Base-by-base conservation (phyloP, 2,113 vertebrate genomes). In the Hippocampus guttulatus region DNA sequence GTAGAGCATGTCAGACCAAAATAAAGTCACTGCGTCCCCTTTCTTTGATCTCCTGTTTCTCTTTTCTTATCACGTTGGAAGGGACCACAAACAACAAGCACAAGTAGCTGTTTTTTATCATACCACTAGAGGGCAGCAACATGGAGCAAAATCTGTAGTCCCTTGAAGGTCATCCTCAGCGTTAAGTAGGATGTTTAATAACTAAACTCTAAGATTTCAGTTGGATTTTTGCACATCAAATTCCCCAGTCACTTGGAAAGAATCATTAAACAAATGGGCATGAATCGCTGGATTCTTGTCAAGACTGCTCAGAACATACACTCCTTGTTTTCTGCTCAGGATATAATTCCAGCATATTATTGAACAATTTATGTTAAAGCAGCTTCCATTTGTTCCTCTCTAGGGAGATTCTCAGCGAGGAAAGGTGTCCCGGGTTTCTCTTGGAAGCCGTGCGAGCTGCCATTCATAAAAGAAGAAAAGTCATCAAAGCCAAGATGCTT, bases 401-500 rank as follows among this genome's bases (percentile, higher is more conserved):
- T 80, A 99, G 97, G 85, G 97, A 99, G 88, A 92, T 99, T 73
- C 90, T 98, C 75, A 94, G 93, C 0, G 93, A 96, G 61, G 94
- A 95, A 75, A 83, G 93, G 71, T 93, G 95, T 55, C 95, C 97
- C 0, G 82, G 92, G 16, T 94, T 98, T 75, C 90, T 98, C 62
- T 73, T 98, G 20, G 92, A 94, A 8, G 95, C 95, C 0, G 92
- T 96, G 81, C 94, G 94, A 62, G 92, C 94, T 1, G 92, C 93
- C 61, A 93, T 99, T 76, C 94, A 87, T 77, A 95, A 93, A 65
- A 95, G 92, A 86, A 93, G 93, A 65, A 96, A 89, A 45, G 92
- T 98, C 80, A 97, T 98, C 76, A 95, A 97, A 71, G 94, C 96
- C 21, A 98, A 98, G 88, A 99, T 99, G 97, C 91, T 99, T 64